These are phyloP conservation scores for Planiliza haematocheilus DNA, from an alignment of 2,113 vertebrate genomes.

Conservation along the genomic window DNA sequence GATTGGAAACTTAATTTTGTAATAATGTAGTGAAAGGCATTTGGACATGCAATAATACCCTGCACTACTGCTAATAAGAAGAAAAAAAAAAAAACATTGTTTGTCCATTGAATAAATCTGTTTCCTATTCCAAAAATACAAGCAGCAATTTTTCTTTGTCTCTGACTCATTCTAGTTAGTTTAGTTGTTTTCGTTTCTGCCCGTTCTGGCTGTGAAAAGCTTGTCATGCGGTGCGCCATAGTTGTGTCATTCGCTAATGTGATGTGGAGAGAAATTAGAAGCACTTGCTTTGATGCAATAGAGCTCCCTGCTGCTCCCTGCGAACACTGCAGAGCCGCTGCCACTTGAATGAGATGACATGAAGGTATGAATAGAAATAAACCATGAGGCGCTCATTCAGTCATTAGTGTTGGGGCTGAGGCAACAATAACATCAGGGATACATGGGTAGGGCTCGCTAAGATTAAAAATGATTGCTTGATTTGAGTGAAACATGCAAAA, in stretches of 20 bases:
- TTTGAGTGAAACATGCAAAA: too few relatives aligned
- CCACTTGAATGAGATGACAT: background rate
- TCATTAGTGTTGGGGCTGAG: background rate
- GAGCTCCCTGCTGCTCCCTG: constrained; percentile 6
- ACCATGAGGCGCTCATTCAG: background rate
- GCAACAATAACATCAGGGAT: background rate
- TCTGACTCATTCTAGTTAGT: background rate
- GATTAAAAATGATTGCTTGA: too few relatives aligned
- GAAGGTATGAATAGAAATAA: background rate
- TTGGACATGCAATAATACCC: background rate
- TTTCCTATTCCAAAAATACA: background rate
- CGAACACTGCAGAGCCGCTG: background rate
- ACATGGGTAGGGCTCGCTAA: too few relatives aligned
- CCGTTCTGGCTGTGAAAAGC: background rate
- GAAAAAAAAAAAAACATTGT: constrained; percentile 1
- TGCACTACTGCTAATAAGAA: too few relatives aligned
- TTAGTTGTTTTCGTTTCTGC: background rate
- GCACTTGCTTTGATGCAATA: background rate
- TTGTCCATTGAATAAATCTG: background rate
- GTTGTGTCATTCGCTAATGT: constrained; percentile 1
- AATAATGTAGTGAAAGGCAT: background rate
- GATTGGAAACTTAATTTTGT: background rate
- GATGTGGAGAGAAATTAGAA: constrained; percentile 4
- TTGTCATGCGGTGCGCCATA: background rate
- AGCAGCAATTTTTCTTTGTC: background rate